Evolutionary conservation across 2,888 invertebrate species (phyloP), one percentile per base, ranked within the genome.

Genomic region (Tetanocera ferruginea): DNA sequence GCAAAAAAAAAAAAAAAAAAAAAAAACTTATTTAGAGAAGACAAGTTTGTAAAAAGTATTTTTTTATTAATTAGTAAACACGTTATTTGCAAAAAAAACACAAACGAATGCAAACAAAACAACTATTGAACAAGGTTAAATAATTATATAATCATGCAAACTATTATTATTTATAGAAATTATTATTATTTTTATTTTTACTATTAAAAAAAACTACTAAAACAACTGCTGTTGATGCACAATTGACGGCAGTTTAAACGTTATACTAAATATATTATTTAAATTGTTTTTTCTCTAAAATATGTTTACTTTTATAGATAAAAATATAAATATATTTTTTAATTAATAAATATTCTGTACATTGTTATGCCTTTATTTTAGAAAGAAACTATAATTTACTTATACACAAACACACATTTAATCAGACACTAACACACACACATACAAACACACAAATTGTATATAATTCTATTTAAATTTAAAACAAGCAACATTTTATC

Each of bases 291-390:
- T 43, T 43, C 5, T 8, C 8, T 37, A 5, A 43, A 43, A 43
- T 11, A 43, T 76, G 11, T 51, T 70, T 34, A 74, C 74, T 70
- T 23, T 74, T 19, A 62, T 77, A 25, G 8, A 71, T 75, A 75
- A 37, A 70, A 70, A 62, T 57, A 34, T 55, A 71, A 64, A 71
- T 37, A 75, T 77, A 37, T 70, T 76, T 67, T 77, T 69, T 23
- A 43, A 43, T 66, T 71, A 28, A 25, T 55, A 51, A 31, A 5
- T 64, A 67, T 67, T 62, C 52, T 78, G 76, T 76, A 71, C 70
- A 80, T 57, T 72, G 14, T 37, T 57, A 72, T 23, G 37, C 23
- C 19, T 23, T 19, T 14, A 25, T 69, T 43, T 43, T 11, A 49
- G 51, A 5, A 49, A 69, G 64, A 6, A 69, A 69, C 3, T 23